Evolutionary conservation across 2,888 invertebrate species (phyloP).

Genomic region (Amblyteles armatorius): DNA sequence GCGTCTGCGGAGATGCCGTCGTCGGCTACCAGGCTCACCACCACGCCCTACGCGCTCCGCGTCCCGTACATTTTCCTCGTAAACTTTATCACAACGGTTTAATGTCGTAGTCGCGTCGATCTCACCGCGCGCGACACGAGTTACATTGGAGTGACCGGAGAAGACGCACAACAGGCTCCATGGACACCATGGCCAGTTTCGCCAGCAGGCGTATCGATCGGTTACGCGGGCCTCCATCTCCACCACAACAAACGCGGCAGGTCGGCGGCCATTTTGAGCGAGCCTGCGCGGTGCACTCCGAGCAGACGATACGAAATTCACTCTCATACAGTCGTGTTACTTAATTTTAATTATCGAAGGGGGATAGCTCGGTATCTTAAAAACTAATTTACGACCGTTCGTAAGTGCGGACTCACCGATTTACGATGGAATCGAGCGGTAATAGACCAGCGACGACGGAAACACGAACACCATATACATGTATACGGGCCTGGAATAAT

Average conservation of each 20-base stretch:
- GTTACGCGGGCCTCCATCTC: conserved; percentile 77
- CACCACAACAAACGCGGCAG: conserved; percentile 80
- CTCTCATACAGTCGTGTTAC: not conserved
- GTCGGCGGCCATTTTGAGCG: conserved; percentile 82
- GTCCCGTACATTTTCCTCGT: conserved; percentile 51
- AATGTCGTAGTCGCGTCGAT: conserved; percentile 29
- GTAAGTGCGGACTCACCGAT: conserved; percentile 75
- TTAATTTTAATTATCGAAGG: conserved; percentile 12
- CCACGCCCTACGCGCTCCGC: conserved; percentile 68
- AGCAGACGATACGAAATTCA: conserved; percentile 82
- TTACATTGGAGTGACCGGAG: conserved; percentile 73
- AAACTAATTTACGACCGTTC: conserved; percentile 60
- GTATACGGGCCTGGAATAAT: conserved; percentile 79
- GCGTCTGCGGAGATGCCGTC: conserved; percentile 78
- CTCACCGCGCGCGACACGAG: conserved; percentile 75
- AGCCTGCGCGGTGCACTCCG: conserved; percentile 84
- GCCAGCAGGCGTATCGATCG: conserved; percentile 81
- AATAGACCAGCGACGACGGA: conserved; percentile 75
- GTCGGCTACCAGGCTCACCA: conserved; percentile 49
- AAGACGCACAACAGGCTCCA: conserved; percentile 81
- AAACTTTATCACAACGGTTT: conserved; percentile 37
- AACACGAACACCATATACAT: conserved; percentile 80
- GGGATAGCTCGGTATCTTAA: conserved; percentile 54
- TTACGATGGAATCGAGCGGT: conserved; percentile 71
- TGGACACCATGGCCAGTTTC: conserved; percentile 80